Evolutionary conservation across 2,888 invertebrate species (phyloP).

Genomic region (Eumerus sabulonum): DNA sequence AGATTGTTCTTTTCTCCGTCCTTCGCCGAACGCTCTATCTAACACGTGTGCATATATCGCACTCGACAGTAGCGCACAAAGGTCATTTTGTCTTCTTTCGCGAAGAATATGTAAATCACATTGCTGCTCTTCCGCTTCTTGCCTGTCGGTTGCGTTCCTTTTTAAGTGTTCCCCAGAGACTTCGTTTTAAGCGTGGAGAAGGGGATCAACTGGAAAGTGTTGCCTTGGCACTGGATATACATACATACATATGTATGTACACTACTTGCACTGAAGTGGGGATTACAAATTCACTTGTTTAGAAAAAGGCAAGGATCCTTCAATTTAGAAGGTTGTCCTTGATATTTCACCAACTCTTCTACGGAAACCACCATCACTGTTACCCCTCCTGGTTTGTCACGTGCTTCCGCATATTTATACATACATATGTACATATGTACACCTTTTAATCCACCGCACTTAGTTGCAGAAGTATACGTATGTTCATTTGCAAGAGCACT

Average conservation of each 20-base stretch:
- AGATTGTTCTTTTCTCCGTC: too few relatives aligned
- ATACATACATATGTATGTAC: too few relatives aligned
- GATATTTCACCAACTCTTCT: conserved; percentile 38
- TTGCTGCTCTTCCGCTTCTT: conserved; percentile 47
- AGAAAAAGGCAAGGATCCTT: conserved; percentile 24
- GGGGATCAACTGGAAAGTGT: conserved; percentile 52
- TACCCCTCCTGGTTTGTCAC: conserved; percentile 46
- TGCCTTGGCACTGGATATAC: conserved; percentile 52
- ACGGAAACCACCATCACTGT: background rate
- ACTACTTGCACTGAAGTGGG: conserved; percentile 27
- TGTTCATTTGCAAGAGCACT: conserved; percentile 23
- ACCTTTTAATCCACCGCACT: too few relatives aligned
- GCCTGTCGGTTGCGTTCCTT: conserved; percentile 45
- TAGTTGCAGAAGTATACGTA: background rate
- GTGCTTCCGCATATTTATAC: conserved; percentile 61
- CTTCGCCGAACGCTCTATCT: too few relatives aligned
- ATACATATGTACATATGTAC: background rate
- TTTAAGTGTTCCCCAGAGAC: conserved; percentile 52
- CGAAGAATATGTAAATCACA: conserved; percentile 58
- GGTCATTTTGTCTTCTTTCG: conserved; percentile 47
- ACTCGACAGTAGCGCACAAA: conserved; percentile 37
- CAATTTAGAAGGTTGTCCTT: conserved; percentile 20
- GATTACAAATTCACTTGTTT: conserved; percentile 60
- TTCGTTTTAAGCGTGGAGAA: conserved; percentile 42
- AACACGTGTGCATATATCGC: conserved; percentile 27